Base-by-base conservation (phyloP, 2,797 vertebrate species). In the Tachyglossus aculeatus region DNA sequence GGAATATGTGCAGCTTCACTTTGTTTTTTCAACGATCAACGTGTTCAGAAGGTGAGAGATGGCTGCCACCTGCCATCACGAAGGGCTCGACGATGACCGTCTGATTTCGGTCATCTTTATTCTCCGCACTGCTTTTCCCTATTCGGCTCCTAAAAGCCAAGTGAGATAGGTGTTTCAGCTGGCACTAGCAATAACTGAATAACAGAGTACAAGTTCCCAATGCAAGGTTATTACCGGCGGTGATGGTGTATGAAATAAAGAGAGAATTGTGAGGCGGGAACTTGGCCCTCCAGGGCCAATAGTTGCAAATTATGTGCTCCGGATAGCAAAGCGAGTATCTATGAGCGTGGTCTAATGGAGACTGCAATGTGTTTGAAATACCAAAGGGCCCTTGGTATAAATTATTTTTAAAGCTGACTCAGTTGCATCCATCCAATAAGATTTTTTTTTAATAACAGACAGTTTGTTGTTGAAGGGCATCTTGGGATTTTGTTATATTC, bases 221-320 rank as follows among this genome's bases (percentile, higher is more conserved):
- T 48, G 60, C 41, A 41, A 41, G 43, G 12, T 51, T 27, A 34
- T 50, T 45, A 25, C 50, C 64, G 38, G 19, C 40, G 38, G n/a
- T 51, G 67, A 45, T 69, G 53, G 41, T 39, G 24, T 58, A 32
- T 63, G 54, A 74, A 76, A 59, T 38, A 63, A 53, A 58, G 31
- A 21, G 50, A 44, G 71, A n/a, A 9, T 2, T 57, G 11, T 29
- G 16, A 3, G 19, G 9, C 47, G 33, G 27, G 21, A 41, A 64
- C 33, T 38, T 74, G 74, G 34, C 40, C 53, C 55, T 67, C 29
- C 51, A 44, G 47, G 48, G 67, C 48, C 60, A 27, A 3, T 58
- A 5, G n/a, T 14, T 45, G 3, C 16, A 16, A 4, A 24, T 52
- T 38, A 24, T 6, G 7, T 44, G 39, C 39, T 58, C 21, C 53